Conservation (phyloP, 1,140 invertebrate species). For the Saccostrea cuccullata region DNA sequence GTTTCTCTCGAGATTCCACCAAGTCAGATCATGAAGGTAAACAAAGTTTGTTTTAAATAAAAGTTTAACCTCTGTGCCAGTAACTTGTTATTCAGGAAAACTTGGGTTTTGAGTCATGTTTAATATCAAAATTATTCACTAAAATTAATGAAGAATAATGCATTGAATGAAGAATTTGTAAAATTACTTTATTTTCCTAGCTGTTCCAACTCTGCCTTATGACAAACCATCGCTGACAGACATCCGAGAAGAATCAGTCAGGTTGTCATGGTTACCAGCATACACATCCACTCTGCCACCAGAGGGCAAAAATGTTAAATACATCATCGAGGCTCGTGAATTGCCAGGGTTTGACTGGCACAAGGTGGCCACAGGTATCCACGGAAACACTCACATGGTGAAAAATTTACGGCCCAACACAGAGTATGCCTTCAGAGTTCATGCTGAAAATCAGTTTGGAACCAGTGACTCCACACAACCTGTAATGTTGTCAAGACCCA, state of each 20-base stretch:
- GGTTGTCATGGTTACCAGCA: slow-evolving; percentile 72
- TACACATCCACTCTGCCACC: slow-evolving; percentile 63
- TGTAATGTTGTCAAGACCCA: slow-evolving; percentile 59
- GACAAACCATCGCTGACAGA: slow-evolving; percentile 70
- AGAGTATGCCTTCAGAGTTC: slow-evolving; percentile 73
- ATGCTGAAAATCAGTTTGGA: slow-evolving; percentile 71
- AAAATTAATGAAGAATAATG: background rate
- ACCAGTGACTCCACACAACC: slow-evolving; percentile 70
- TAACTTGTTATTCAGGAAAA: background rate
- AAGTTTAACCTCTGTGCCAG: background rate
- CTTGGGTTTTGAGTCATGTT: too few relatives aligned
- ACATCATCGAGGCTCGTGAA: slow-evolving; percentile 71
- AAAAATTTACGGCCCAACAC: slow-evolving; percentile 67
- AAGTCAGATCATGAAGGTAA: slow-evolving; percentile 33
- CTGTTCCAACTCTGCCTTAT: slow-evolving; percentile 66
- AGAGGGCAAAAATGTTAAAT: slow-evolving; percentile 67
- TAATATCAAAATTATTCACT: too few relatives aligned
- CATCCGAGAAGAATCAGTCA: slow-evolving; percentile 63
- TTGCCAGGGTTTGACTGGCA: slow-evolving; percentile 73
- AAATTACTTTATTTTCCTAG: slow-evolving; percentile 5
- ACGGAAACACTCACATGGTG: slow-evolving; percentile 63
- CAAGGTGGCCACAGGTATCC: slow-evolving; percentile 67
- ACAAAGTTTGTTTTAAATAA: background rate
- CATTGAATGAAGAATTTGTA: background rate
- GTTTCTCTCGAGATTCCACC: slow-evolving; percentile 18